phyloP scores from a whole-genome alignment of 2,113 vertebrate species.

The Urocolius indicus region DNA sequence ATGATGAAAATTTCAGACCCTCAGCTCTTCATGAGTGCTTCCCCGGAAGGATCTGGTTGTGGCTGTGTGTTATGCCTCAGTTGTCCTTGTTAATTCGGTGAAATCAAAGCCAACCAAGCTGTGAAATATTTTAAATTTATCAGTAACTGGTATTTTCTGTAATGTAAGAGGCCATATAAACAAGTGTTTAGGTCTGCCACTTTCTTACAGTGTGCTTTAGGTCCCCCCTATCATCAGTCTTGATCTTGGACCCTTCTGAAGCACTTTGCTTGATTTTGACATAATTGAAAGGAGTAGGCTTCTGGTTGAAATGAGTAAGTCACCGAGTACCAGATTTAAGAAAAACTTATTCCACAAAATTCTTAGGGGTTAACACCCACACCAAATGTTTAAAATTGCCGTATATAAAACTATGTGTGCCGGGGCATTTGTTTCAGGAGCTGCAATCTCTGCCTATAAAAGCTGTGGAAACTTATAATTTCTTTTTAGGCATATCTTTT shows the following conservation, averaged over 20 bases:
- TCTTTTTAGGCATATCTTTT: neutral
- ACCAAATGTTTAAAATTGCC: neutral
- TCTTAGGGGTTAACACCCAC: neutral
- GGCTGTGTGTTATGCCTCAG: neutral
- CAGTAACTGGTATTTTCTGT: neutral
- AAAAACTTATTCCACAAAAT: neutral
- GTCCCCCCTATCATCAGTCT: neutral
- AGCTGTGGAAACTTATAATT: neutral
- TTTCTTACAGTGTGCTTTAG: accelerated
- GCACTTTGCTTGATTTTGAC: neutral
- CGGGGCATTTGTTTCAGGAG: neutral
- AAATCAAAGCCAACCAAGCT: neutral
- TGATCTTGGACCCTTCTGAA: neutral
- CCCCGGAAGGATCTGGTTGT: neutral
- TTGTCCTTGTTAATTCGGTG: neutral
- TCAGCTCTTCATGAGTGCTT: neutral
- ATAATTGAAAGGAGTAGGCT: neutral
- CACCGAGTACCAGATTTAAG: neutral
- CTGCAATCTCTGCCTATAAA: neutral
- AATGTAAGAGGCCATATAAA: neutral
- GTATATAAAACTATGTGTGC: neutral
- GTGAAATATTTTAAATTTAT: neutral
- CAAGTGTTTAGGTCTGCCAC: neutral
- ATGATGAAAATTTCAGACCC: neutral
- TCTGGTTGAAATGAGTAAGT: neutral